Evolutionary conservation across 2,113 vertebrate species (phyloP).

Genomic region (Brevimyrus niger): DNA sequence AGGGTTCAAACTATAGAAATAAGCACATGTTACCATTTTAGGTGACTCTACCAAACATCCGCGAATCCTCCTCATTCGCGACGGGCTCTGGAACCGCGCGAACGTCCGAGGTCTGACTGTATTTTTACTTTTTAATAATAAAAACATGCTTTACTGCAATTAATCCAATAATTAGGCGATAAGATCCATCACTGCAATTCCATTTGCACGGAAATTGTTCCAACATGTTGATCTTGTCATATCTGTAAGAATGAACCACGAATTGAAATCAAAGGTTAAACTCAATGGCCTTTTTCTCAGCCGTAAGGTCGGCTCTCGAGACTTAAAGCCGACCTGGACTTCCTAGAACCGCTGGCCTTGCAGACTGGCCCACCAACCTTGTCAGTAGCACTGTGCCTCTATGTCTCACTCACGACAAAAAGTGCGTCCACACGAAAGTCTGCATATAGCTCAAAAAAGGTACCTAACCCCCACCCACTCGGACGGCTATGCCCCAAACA

Average conservation of each 20-base stretch:
- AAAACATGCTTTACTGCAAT: background rate
- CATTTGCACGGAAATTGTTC: background rate
- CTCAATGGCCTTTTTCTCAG: background rate
- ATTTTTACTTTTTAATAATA: background rate
- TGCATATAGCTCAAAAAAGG: background rate
- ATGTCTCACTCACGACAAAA: background rate
- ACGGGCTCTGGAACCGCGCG: no score
- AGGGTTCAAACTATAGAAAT: no score
- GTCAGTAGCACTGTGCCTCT: background rate
- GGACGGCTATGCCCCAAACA: slow-evolving; percentile 34
- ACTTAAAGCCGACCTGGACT: background rate
- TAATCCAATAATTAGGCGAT: background rate
- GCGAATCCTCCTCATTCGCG: no score
- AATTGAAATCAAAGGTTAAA: background rate
- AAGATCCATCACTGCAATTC: background rate
- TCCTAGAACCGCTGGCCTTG: background rate
- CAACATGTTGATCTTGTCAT: background rate
- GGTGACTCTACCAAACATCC: no score
- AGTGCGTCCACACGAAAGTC: background rate
- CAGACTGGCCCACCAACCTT: background rate
- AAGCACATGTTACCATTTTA: no score
- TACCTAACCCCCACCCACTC: slow-evolving; percentile 39
- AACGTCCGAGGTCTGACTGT: no score
- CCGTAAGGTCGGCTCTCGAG: background rate
- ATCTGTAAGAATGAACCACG: background rate